Conservation (phyloP, 2,113 vertebrate genomes). For the Hoplias malabaricus region DNA sequence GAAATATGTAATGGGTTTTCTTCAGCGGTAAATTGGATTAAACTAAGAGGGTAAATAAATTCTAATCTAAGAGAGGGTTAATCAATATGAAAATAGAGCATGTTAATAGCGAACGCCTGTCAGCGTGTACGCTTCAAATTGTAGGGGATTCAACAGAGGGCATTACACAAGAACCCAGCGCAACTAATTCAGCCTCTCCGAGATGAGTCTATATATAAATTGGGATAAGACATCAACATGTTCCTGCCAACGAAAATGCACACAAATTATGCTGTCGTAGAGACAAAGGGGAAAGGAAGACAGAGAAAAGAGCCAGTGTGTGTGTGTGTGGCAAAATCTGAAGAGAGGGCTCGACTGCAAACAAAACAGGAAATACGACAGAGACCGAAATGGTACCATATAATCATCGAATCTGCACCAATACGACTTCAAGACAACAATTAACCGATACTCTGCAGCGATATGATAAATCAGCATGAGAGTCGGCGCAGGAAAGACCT, state of each 20-base stretch:
- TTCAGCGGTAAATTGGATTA: conserved; percentile 5
- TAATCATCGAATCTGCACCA: not conserved
- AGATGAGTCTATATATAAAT: conserved; percentile 1
- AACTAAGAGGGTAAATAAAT: not conserved
- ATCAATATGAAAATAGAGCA: conserved; percentile 2
- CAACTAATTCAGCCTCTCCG: not conserved
- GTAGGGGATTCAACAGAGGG: not conserved
- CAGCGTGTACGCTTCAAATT: conserved; percentile 4
- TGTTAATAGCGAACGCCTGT: not conserved
- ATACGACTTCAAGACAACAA: not conserved
- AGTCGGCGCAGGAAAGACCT: not conserved
- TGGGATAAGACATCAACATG: not conserved
- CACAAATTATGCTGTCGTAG: not conserved
- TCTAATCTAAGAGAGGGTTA: not conserved
- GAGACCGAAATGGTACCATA: not conserved
- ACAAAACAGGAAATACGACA: not conserved
- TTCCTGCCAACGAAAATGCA: not conserved
- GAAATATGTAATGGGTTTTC: not conserved
- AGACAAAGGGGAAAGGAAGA: not conserved
- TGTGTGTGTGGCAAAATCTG: not conserved
- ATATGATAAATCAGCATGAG: not conserved
- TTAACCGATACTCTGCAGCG: not conserved
- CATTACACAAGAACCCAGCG: not conserved
- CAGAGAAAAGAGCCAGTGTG: not conserved
- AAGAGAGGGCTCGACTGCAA: not conserved